These are phyloP conservation scores for Eristalis tenax DNA, from an alignment of 2,888 invertebrate species.

Conservation along the genomic window DNA sequence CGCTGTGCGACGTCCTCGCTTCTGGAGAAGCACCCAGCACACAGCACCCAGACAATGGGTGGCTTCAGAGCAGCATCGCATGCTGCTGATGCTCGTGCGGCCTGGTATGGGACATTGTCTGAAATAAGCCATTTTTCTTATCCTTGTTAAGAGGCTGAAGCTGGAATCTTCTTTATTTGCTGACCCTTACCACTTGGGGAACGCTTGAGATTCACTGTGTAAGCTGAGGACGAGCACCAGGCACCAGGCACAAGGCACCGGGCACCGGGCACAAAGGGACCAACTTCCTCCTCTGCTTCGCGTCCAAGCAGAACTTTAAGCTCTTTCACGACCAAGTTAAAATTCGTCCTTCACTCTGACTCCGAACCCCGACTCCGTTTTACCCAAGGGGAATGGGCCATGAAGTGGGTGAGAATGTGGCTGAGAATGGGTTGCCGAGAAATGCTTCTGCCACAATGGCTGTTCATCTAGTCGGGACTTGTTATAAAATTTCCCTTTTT, in stretches of 20 bases:
- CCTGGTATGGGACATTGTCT: conserved; percentile 30
- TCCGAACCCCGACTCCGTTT: background rate
- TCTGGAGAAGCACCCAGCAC: conserved; percentile 27
- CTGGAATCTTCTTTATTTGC: conserved; percentile 65
- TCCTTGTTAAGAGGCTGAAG: conserved; percentile 67
- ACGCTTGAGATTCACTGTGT: conserved; percentile 3
- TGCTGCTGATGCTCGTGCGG: background rate
- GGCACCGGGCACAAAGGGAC: conserved; percentile 47
- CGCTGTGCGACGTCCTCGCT: background rate
- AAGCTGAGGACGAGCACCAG: background rate
- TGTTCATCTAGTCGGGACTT: conserved; percentile 52
- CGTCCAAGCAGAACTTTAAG: conserved; percentile 55
- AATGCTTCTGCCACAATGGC: conserved; percentile 28
- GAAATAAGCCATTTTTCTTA: conserved; percentile 71
- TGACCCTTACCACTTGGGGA: conserved; percentile 55
- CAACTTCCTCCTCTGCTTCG: conserved; percentile 3
- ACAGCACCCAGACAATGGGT: conserved; percentile 38
- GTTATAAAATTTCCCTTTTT: conserved; percentile 22
- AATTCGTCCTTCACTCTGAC: conserved; percentile 46
- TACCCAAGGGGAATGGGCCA: background rate
- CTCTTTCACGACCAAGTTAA: conserved; percentile 39
- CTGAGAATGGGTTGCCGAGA: background rate
- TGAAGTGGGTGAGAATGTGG: background rate
- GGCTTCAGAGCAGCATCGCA: background rate
- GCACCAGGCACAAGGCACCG: background rate